Evolutionary conservation across 2,113 vertebrate genomes (phyloP).

Genomic region (Psettodes erumei): DNA sequence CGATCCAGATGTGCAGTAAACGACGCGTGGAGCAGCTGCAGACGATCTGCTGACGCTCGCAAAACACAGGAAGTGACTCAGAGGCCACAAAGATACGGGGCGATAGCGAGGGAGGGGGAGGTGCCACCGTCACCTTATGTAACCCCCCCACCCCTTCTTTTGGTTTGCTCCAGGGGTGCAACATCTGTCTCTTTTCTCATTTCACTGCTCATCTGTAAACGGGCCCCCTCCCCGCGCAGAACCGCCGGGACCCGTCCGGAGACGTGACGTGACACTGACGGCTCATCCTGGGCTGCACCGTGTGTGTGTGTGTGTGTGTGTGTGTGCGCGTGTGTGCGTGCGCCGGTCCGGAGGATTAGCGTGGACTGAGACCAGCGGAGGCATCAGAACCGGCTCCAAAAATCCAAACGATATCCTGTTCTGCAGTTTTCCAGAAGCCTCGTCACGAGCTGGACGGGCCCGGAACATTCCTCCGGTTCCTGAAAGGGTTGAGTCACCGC

Average conservation of each 20-base stretch:
- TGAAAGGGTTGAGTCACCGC: constrained; percentile 39
- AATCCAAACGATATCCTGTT: not conserved
- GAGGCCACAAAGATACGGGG: not conserved
- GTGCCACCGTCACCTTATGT: not conserved
- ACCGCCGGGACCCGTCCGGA: too few species aligned
- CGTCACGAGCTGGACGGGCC: constrained; percentile 16
- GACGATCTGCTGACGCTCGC: not conserved
- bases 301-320: too few species aligned
- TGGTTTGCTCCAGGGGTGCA: constrained; percentile 8
- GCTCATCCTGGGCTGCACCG: too few species aligned
- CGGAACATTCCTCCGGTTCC: constrained; percentile 35
- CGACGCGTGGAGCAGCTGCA: constrained; percentile 41
- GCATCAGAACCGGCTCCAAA: not conserved
- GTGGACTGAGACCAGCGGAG: too few species aligned
- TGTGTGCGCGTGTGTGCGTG: constrained; percentile 9
- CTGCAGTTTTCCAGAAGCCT: not conserved
- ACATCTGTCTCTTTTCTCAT: constrained; percentile 28
- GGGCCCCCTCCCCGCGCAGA: too few species aligned
- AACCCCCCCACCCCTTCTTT: not conserved
- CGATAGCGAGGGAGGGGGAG: not conserved
- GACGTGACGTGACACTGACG: too few species aligned
- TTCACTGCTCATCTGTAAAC: not conserved
- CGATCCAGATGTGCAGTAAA: constrained; percentile 48
- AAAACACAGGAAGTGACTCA: constrained; percentile 59
- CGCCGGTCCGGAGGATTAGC: constrained; percentile 19